These are phyloP conservation scores for Temnothorax longispinosus DNA, from an alignment of 1,140 invertebrate species.

Conservation along the genomic window DNA sequence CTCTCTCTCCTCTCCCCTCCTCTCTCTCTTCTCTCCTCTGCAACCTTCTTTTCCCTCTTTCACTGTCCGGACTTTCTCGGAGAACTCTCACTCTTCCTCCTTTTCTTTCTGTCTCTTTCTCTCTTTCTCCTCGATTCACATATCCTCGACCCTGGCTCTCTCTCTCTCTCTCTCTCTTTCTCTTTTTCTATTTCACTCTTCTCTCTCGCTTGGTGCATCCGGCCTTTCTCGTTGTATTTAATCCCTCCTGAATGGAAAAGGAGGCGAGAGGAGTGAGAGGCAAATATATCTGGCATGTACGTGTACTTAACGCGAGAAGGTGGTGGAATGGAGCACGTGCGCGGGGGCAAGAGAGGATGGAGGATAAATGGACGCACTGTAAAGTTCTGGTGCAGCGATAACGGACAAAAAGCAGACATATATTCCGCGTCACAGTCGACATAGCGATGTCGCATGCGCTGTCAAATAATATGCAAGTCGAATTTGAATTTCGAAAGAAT, in stretches of 20 bases:
- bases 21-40: neutral
- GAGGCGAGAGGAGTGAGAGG: constrained; percentile 27
- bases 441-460: neutral
- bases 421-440: neutral
- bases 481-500: neutral
- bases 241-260: constrained; percentile 46
- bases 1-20: constrained; percentile 14
- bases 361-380: constrained; percentile 40
- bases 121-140: constrained; percentile 13
- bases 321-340: constrained; percentile 13
- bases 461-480: constrained; percentile 3
- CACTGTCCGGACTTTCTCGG: constrained; percentile 49
- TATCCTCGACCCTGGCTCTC: neutral
- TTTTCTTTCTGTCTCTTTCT: constrained; percentile 12
- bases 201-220: constrained; percentile 34
- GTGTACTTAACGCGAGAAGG: constrained; percentile 36
- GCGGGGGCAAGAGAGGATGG: neutral
- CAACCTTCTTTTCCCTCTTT: constrained; percentile 41
- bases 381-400: constrained; percentile 27
- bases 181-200: neutral
- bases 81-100: constrained; percentile 39
- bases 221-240: constrained; percentile 54
- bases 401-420: neutral
- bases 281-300: constrained; percentile 33
- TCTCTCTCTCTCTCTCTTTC: neutral